Percentiles rank a stretch among this genome's conserved stretches.
These are phyloP conservation scores for Boleophthalmus pectinirostris DNA, from an alignment of 2,113 vertebrate species.

Conservation along the genomic window DNA sequence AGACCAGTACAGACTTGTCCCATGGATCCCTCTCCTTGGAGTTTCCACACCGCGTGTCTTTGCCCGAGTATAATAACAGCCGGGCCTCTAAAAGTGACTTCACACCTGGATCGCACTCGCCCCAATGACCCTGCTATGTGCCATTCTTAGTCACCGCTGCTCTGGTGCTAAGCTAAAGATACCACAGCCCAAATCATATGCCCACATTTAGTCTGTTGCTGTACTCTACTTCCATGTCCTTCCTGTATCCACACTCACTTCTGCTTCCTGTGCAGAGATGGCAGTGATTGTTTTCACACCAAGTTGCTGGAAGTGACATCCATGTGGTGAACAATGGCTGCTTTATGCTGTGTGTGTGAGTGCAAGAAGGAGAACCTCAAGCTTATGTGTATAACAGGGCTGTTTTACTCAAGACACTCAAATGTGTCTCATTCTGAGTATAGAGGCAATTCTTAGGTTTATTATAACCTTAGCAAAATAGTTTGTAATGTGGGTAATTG, in stretches of 20 bases:
- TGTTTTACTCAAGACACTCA: conserved; percentile 1
- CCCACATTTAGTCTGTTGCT: neutral
- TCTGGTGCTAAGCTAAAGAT: neutral
- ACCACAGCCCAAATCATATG: conserved; percentile 1
- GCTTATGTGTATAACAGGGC: conserved; percentile 6
- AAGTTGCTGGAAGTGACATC: conserved; percentile 29
- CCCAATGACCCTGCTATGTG: neutral
- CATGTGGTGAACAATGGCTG: conserved; percentile 42
- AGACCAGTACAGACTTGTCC: conserved; percentile 56
- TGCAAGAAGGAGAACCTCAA: conserved; percentile 7
- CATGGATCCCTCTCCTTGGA: conserved; percentile 18
- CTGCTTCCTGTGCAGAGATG: conserved; percentile 31
- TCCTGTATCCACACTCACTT: conserved; percentile 8
- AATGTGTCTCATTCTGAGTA: conserved; percentile 1
- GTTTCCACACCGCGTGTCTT: conserved; percentile 43
- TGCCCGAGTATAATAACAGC: conserved; percentile 42
- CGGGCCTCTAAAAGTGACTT: conserved; percentile 11
- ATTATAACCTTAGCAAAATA: neutral
- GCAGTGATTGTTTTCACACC: conserved; percentile 40
- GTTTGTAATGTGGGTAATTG: neutral
- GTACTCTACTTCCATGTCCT: neutral
- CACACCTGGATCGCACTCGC: conserved; percentile 31
- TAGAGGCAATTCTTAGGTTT: neutral
- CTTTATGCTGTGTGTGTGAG: conserved; percentile 19
- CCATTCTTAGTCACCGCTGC: conserved; percentile 4